Conservation (phyloP, 2,888 invertebrate species). For the Stratiomys singularior region DNA sequence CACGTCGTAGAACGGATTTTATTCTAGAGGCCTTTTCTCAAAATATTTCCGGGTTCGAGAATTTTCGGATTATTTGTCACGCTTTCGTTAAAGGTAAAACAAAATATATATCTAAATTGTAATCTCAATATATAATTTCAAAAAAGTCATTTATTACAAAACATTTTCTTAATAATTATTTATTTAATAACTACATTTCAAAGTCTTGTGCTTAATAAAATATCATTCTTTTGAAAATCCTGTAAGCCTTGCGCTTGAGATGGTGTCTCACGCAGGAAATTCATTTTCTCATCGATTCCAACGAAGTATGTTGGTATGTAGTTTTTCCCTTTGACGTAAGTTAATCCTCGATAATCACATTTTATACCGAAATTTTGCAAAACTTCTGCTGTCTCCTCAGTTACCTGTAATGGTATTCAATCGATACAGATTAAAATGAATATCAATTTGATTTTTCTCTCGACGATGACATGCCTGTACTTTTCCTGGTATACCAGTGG, state of each 20-base stretch:
- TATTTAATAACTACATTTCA: not conserved
- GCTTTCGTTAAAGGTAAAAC: too few species aligned
- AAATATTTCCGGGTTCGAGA: too few species aligned
- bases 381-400: constrained; percentile 76
- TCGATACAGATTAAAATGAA: constrained; percentile 7
- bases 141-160: not conserved
- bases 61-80: too few species aligned
- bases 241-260: not conserved
- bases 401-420: constrained; percentile 68
- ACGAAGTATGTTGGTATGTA: constrained; percentile 79
- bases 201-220: constrained; percentile 44
- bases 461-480: constrained; percentile 73
- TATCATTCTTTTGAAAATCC: constrained; percentile 34
- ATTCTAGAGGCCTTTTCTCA: too few species aligned
- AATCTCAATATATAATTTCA: too few species aligned
- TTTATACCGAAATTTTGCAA: constrained; percentile 75
- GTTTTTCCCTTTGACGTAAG: constrained; percentile 76
- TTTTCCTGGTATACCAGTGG: constrained; percentile 82
- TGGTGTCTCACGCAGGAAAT: constrained; percentile 61
- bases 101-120: too few species aligned
- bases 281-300: constrained; percentile 71
- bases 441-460: constrained; percentile 4
- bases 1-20: too few species aligned
- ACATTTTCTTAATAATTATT: not conserved
- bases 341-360: constrained; percentile 76